These are phyloP conservation scores for Hypocryptadius cinnamomeus DNA, from an alignment of 2,113 vertebrate genomes.

Conservation along the genomic window DNA sequence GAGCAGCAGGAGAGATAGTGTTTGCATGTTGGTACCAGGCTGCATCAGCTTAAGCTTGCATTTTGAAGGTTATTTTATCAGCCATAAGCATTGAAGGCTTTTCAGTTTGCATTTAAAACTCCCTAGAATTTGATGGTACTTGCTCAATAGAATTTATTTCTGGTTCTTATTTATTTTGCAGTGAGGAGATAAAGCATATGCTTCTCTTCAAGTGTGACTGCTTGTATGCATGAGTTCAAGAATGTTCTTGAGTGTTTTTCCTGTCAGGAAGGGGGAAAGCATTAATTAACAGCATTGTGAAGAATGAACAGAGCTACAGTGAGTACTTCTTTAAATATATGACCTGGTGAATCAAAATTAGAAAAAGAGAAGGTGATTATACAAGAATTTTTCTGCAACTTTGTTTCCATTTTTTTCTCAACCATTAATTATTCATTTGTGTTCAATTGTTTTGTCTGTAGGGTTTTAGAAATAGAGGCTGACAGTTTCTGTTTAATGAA, in stretches of 20 bases:
- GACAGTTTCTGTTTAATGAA: background rate
- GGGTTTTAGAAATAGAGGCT: background rate
- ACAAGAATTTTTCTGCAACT: background rate
- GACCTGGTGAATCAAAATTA: background rate
- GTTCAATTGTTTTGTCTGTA: background rate
- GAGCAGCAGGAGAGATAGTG: constrained; percentile 13
- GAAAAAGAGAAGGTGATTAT: background rate
- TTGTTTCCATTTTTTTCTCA: background rate
- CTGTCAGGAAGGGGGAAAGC: background rate
- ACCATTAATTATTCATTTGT: background rate
- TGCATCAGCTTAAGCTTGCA: background rate
- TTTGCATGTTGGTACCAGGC: background rate
- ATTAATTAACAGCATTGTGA: background rate
- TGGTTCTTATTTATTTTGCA: constrained; percentile 26
- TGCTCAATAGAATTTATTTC: background rate
- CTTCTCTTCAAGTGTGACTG: background rate
- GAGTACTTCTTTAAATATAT: background rate
- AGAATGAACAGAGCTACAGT: background rate
- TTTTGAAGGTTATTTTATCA: constrained; percentile 27
- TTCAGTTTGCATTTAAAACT: background rate
- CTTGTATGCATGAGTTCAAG: background rate
- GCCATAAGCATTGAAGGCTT: background rate
- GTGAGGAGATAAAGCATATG: background rate
- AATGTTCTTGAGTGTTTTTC: constrained; percentile 19
- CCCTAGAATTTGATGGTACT: background rate